Conservation (phyloP, 2,797 vertebrate genomes). For the Protosalanx chinensis region DNA sequence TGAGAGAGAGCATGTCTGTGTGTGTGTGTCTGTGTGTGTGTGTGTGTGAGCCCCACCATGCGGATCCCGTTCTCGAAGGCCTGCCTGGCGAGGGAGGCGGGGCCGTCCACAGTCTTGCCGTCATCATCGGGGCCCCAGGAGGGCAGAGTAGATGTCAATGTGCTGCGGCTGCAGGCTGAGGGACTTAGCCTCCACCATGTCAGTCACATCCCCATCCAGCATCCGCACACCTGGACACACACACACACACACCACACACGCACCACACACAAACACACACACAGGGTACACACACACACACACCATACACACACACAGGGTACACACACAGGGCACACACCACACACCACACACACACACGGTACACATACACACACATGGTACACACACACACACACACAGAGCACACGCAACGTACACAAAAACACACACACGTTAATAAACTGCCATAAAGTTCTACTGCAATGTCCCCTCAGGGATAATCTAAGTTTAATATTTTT, state of each 20-base stretch:
- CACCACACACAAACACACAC: neutral
- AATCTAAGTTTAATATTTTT: too few species aligned
- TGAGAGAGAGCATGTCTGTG: too few species aligned
- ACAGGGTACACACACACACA: constrained; percentile 1
- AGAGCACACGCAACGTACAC: neutral
- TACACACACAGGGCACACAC: neutral
- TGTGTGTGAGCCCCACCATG: constrained; percentile 73
- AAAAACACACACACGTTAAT: neutral
- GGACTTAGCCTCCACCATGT: constrained; percentile 98
- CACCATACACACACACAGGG: constrained; percentile 22
- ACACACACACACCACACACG: constrained; percentile 12
- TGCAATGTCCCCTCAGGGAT: too few species aligned
- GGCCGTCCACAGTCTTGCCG: constrained; percentile 95
- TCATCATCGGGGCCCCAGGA: constrained; percentile 99
- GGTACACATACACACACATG: neutral
- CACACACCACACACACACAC: neutral
- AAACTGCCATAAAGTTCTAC: neutral
- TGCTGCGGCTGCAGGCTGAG: constrained; percentile 94
- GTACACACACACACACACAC: neutral
- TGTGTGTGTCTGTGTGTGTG: constrained; percentile 8
- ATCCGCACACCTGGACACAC: constrained; percentile 86
- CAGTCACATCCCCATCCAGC: constrained; percentile 96
- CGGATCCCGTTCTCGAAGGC: constrained; percentile 97
- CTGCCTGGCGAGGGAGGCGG: constrained; percentile 92
- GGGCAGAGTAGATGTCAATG: constrained; percentile 95